Base-by-base conservation (phyloP, 2,797 vertebrate genomes). In the Anomalospiza imberbis region DNA sequence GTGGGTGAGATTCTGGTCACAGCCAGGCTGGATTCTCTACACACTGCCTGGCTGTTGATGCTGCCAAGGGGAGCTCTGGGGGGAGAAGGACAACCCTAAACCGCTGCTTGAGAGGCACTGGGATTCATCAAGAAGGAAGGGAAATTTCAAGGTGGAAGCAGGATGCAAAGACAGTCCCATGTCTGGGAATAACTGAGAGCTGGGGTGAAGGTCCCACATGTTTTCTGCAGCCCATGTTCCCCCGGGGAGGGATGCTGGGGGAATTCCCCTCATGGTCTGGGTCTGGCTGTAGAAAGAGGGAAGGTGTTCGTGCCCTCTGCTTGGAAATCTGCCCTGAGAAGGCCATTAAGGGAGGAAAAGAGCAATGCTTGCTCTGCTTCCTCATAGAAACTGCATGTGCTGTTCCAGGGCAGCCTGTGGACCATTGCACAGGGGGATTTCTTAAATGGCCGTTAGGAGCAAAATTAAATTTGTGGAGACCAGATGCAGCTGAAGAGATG, bases 391-490 rank as follows among this genome's bases (percentile, higher is more conserved):
- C 67, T 54, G 48, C 18, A 1, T 48, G 61, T 47, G 74, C 32
- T 50, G 73, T 31, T 76, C 18, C 5, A 40, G 65, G 57, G 45
- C 85, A 89, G 79, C 18, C 78, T 24, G 44, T 22, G 38, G 54
- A 60, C 51, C 70, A 74, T 44, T 55, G 85, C 76, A 48, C 65
- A 15, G 53, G 85, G 88, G 85, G 53, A 85, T 89, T 91, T 96
- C 91, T 91, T 77, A 91, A 95, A 92, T 20, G 85, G 38, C 51
- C 1, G 0, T 80, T 89, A 91, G 66, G 75, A 88, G 26, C 31
- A 16, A 88, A 95, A 96, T 93, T 48, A 17, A 66, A 87, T 96
- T 96, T 94, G 71, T 42, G 26, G 63, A 91, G 81, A 74, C 26
- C 93, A 92, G 89, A 88, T 68, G 76, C 68, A 85, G 61, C 75